These are phyloP conservation scores for Dufourea novaeangliae DNA, from an alignment of 1,140 invertebrate genomes.

Conservation along the genomic window DNA sequence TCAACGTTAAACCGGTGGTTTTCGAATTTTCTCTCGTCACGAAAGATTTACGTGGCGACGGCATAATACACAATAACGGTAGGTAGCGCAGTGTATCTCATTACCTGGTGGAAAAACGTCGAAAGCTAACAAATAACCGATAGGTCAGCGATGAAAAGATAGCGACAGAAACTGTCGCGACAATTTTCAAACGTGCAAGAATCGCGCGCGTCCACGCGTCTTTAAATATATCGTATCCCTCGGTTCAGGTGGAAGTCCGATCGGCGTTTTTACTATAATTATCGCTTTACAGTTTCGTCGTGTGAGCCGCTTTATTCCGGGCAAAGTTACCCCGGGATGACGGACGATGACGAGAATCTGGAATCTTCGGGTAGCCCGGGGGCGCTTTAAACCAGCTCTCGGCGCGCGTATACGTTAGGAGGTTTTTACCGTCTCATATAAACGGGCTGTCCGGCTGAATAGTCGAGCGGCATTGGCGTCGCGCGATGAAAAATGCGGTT, in stretches of 20 bases:
- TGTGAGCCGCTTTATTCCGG: constrained; percentile 54
- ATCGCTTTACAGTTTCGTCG: constrained; percentile 53
- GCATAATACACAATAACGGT: neutral
- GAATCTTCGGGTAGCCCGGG: constrained; percentile 53
- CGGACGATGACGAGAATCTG: constrained; percentile 66
- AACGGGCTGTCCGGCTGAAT: constrained; percentile 54
- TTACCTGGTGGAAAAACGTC: too few relatives aligned
- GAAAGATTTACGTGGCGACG: neutral
- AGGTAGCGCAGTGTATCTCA: too few relatives aligned
- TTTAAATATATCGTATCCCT: neutral
- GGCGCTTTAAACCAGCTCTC: constrained; percentile 61
- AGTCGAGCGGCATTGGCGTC: constrained; percentile 49
- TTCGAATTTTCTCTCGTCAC: neutral
- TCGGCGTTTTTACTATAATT: constrained; percentile 53
- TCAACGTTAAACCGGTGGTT: neutral
- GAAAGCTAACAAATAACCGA: too few relatives aligned
- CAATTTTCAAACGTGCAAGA: too few relatives aligned
- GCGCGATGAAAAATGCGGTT: constrained; percentile 20
- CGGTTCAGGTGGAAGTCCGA: neutral
- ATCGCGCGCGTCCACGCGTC: neutral
- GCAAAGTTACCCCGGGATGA: constrained; percentile 56
- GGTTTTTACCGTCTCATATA: constrained; percentile 61
- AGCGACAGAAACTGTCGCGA: too few relatives aligned
- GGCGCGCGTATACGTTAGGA: constrained; percentile 55
- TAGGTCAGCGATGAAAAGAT: too few relatives aligned